Conservation (phyloP, 2,888 invertebrate species). For the Andrena camellia region DNA sequence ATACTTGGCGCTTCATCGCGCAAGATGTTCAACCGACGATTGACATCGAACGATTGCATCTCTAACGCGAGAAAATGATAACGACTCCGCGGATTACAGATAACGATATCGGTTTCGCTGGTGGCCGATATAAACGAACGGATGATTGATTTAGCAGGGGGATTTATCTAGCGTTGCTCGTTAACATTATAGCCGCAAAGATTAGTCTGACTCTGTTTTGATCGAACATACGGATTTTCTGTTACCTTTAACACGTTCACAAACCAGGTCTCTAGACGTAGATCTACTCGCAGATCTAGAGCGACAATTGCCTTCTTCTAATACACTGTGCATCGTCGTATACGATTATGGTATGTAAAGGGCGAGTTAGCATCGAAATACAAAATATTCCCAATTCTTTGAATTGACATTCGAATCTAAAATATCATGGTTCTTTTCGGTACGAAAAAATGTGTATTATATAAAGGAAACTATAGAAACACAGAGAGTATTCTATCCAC, state of each 20-base stretch:
- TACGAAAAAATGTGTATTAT: too few species aligned
- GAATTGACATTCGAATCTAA: too few species aligned
- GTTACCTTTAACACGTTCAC: slow-evolving; percentile 22
- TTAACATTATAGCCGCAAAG: slow-evolving; percentile 48
- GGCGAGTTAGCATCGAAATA: too few species aligned
- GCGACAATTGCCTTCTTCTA: too few species aligned
- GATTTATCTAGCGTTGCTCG: slow-evolving; percentile 29
- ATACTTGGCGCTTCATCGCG: too few species aligned
- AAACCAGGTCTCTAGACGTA: neutral
- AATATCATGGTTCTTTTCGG: too few species aligned
- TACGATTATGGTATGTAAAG: too few species aligned
- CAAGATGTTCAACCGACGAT: slow-evolving; percentile 26
- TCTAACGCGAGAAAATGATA: slow-evolving; percentile 34
- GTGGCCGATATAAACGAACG: slow-evolving; percentile 18
- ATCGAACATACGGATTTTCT: slow-evolving; percentile 30
- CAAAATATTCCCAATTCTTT: too few species aligned
- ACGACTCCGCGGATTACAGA: slow-evolving; percentile 20
- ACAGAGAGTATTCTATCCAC: too few species aligned
- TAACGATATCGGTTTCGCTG: slow-evolving; percentile 7
- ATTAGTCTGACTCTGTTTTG: slow-evolving; percentile 26
- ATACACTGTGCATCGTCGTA: too few species aligned
- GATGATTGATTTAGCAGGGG: slow-evolving; percentile 10
- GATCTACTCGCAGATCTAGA: too few species aligned
- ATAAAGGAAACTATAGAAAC: too few species aligned
- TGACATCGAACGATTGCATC: slow-evolving; percentile 12